phyloP scores from a whole-genome alignment of 2,888 invertebrate species.

The Esperia sulphurella region DNA sequence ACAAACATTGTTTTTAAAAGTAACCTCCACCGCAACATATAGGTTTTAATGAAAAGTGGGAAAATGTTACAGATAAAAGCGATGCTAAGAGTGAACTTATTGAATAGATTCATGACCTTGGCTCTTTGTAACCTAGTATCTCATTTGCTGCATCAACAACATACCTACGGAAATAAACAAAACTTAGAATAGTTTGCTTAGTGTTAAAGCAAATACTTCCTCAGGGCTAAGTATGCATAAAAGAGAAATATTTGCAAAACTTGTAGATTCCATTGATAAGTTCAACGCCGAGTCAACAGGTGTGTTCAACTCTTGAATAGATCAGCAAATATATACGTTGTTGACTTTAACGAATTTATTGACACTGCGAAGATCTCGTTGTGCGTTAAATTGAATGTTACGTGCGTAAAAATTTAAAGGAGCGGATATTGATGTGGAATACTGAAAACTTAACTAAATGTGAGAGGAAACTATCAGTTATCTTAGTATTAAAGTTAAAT shows the following conservation, averaged over 20 bases:
- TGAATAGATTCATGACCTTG: background rate
- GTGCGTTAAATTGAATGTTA: too few relatives aligned
- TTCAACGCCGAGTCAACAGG: background rate
- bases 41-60: background rate
- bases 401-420: too few relatives aligned
- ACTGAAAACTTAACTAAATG: too few relatives aligned
- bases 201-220: background rate
- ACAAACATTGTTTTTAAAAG: background rate
- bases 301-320: background rate
- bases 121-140: background rate
- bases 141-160: background rate
- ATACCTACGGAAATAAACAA: background rate
- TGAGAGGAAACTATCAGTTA: too few relatives aligned
- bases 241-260: background rate
- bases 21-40: conserved; percentile 7
- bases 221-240: background rate
- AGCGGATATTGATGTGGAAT: too few relatives aligned
- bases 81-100: conserved; percentile 2
- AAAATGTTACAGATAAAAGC: conserved; percentile 4
- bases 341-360: background rate
- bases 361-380: too few relatives aligned
- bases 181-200: background rate
- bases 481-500: too few relatives aligned
- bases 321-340: background rate
- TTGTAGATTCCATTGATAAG: background rate